Conservation (phyloP, 2,113 vertebrate genomes). For the Todiramphus saurophagus region DNA sequence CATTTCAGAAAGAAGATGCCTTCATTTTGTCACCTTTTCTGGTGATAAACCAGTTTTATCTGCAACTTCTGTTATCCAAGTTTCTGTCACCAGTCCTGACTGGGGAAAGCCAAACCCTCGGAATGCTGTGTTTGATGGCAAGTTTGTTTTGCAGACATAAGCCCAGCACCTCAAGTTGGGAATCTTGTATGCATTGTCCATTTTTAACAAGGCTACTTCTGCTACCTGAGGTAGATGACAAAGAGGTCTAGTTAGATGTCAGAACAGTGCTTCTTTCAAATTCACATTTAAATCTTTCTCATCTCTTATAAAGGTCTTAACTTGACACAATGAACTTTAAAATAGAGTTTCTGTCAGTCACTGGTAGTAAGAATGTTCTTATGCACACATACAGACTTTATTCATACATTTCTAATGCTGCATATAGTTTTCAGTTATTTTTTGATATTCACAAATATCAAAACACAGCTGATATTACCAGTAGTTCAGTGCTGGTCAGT, state of each 20-base stretch:
- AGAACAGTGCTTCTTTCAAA: neutral
- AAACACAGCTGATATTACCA: neutral
- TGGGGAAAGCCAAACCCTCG: conserved; percentile 86
- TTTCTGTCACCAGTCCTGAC: conserved; percentile 77
- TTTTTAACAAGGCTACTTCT: conserved; percentile 78
- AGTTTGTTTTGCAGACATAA: conserved; percentile 79
- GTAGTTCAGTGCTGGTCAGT: neutral
- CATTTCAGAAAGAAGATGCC: neutral
- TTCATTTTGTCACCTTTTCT: conserved; percentile 73
- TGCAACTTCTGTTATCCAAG: conserved; percentile 79
- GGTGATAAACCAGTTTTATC: conserved; percentile 70
- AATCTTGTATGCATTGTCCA: conserved; percentile 84
- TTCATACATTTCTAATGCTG: neutral
- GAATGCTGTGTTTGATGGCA: conserved; percentile 85
- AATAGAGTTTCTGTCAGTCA: neutral
- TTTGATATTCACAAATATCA: neutral
- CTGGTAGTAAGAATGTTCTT: neutral
- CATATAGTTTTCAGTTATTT: neutral
- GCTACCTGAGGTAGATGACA: conserved; percentile 67
- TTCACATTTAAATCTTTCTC: neutral
- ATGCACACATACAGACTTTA: neutral
- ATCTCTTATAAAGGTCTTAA: neutral
- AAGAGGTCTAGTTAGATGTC: neutral
- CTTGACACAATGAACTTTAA: neutral
- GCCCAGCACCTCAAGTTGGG: conserved; percentile 75